Conservation (phyloP, 2,888 invertebrate species). For the Euphydryas editha region DNA sequence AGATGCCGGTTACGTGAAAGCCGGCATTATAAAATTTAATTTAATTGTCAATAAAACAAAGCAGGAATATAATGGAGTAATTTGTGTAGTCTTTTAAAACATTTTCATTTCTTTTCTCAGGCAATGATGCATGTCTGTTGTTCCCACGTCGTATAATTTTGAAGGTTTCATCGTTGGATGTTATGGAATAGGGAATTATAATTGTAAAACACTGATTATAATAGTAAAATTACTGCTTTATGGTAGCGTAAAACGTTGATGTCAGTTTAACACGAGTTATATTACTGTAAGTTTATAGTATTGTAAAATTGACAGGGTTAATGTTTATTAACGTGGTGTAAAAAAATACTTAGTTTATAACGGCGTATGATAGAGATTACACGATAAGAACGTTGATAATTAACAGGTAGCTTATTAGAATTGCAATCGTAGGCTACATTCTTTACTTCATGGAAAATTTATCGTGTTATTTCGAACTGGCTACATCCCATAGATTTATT, state of each 20-base stretch:
- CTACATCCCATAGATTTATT: not conserved
- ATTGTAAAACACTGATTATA: constrained; percentile 24
- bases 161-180: constrained; percentile 28
- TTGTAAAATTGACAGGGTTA: constrained; percentile 2
- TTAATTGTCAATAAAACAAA: constrained; percentile 49
- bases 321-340: not conserved
- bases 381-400: not conserved
- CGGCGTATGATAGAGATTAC: not conserved
- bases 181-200: constrained; percentile 35
- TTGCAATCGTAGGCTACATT: not conserved
- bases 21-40: constrained; percentile 26
- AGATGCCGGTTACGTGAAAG: constrained; percentile 21
- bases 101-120: constrained; percentile 47
- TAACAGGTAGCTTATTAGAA: constrained; percentile 6
- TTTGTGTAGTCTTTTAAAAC: constrained; percentile 29
- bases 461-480: not conserved
- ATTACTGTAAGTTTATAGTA: constrained; percentile 1
- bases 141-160: constrained; percentile 51
- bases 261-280: constrained; percentile 12
- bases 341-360: constrained; percentile 1
- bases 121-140: constrained; percentile 54
- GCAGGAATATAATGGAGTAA: constrained; percentile 37
- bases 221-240: constrained; percentile 24
- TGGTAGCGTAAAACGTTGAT: not conserved
- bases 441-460: not conserved